Evolutionary conservation across 2,113 vertebrate species (phyloP).

Genomic region (Ailurus styani): DNA sequence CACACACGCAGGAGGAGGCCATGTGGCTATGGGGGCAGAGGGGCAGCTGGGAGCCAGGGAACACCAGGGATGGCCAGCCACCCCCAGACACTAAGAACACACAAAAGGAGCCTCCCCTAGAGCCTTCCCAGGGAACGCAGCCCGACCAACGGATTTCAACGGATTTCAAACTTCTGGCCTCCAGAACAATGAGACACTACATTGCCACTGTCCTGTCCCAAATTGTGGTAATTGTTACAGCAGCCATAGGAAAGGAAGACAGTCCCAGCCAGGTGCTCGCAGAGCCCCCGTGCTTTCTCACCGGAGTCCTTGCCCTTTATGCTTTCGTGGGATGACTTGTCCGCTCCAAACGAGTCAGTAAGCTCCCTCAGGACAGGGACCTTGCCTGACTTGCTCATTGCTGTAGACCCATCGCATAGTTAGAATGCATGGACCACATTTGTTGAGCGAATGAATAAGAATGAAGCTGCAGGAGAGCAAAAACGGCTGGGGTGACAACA

Average conservation of each 20-base stretch:
- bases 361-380: neutral
- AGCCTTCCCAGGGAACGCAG: neutral
- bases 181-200: neutral
- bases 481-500: neutral
- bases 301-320: neutral
- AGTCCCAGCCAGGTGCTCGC: neutral
- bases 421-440: neutral
- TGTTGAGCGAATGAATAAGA: neutral
- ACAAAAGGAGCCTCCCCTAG: neutral
- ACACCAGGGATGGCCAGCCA: neutral
- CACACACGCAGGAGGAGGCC: neutral
- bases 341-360: neutral
- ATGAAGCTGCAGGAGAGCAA: neutral
- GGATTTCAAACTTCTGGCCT: neutral
- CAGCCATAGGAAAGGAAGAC: neutral
- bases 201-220: neutral
- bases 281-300: neutral
- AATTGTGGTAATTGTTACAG: neutral
- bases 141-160: neutral
- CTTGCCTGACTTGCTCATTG: neutral
- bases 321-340: neutral
- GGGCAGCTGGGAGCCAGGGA: neutral
- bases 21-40: fast-evolving
- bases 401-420: neutral
- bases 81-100: neutral